phyloP scores from a whole-genome alignment of 2,113 vertebrate species.

The Pungitius pungitius region DNA sequence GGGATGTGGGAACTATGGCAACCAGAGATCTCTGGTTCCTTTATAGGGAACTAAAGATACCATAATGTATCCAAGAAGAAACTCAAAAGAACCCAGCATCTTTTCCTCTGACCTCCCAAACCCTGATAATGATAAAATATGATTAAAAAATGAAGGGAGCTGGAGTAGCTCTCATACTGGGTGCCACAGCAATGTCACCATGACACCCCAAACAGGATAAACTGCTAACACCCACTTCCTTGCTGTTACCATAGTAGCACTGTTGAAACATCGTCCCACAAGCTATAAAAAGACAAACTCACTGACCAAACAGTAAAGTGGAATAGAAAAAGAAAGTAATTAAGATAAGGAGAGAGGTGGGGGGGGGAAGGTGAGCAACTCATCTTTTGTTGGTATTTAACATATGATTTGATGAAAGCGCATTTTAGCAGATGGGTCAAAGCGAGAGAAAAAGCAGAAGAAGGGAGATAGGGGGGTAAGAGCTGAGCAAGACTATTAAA shows the following conservation, averaged over 20 bases:
- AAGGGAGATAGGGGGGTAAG: constrained; percentile 7
- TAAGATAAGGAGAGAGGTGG: constrained; percentile 20
- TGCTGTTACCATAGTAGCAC: constrained; percentile 78
- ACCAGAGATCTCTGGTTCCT: constrained; percentile 13
- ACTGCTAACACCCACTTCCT: constrained; percentile 70
- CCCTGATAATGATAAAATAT: constrained; percentile 41
- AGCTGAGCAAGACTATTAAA: constrained; percentile 30
- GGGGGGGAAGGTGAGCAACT: constrained; percentile 25
- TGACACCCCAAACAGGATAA: constrained; percentile 75
- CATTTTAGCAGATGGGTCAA: constrained; percentile 35
- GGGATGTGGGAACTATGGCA: constrained; percentile 42
- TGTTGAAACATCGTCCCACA: constrained; percentile 55
- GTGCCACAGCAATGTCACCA: constrained; percentile 67
- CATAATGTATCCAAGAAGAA: not conserved
- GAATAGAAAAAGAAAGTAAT: constrained; percentile 47
- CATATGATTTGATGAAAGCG: constrained; percentile 34
- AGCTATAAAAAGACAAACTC: constrained; percentile 68
- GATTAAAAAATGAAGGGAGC: constrained; percentile 44
- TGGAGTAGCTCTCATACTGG: constrained; percentile 56
- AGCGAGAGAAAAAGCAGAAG: constrained; percentile 29
- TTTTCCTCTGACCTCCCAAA: constrained; percentile 41
- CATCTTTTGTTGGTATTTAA: constrained; percentile 46
- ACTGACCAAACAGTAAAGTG: constrained; percentile 56
- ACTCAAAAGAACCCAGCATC: not conserved
- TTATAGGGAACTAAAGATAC: not conserved